Base-by-base conservation (phyloP, 2,888 invertebrate genomes). In the Harpagoxenus sublaevis region DNA sequence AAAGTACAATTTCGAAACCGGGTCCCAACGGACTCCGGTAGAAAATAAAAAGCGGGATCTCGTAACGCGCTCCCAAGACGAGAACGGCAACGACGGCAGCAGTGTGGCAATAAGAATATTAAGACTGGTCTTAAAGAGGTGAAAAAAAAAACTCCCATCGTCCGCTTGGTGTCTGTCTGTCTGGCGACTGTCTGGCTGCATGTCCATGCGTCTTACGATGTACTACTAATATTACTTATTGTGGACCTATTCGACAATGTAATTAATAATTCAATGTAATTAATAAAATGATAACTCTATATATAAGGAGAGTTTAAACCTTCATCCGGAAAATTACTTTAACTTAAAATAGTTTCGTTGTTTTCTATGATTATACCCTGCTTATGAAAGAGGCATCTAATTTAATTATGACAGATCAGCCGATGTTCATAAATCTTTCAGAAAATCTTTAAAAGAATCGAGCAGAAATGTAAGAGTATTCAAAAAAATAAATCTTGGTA, bases 131-230 rank as follows among this genome's bases (percentile, higher is more conserved):
- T 88, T 66, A 85, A 86, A 89, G 85, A 91, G 83, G 83, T 79
- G 63, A 83, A 88, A 85, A 86, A 31, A 86, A 84, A 51, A 63
- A 28, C 66, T 66, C 85, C 68, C 82, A 88, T 84, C 88, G 89
- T 89, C 86, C 83, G 88, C 87, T 89, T 89, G 91, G 89, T 91
- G 90, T 89, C 92, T 87, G 89, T 88, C 92, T 88, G 91, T 86
- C 92, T 91, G 91, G 91, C 91, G 89, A 91, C 91, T 89, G 91
- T 91, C 92, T 92, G 92, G 86, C 84, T 86, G 55, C 81, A 73
- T 66, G 83, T 53, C 42, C 73, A 55, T 73, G 45, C 66, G 57
- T 51, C 42, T 48, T 31, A 57, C 53, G 51, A 39, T 63, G 35
- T 62, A 68, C 55, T 68, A 71, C 78, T 77, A 81, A 75, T 73